Conservation (phyloP, 2,797 vertebrate species). For the Gallinago stenura region DNA sequence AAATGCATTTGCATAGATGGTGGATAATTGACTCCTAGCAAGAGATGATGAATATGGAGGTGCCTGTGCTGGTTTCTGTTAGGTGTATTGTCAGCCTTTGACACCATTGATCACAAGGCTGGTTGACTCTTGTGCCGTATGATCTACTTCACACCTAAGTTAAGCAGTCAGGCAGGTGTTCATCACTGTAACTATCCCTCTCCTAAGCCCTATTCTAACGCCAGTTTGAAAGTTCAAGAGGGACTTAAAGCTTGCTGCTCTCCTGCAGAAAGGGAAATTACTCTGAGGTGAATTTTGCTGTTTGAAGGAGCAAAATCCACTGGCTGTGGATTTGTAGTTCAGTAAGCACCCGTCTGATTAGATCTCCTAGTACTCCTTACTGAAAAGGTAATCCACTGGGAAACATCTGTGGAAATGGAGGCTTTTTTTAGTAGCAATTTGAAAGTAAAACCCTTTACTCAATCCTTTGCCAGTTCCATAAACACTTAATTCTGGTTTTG, state of each 20-base stretch:
- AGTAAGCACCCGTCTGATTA: background rate
- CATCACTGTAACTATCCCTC: background rate
- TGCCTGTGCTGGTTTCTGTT: background rate
- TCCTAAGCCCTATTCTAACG: background rate
- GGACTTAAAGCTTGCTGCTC: background rate
- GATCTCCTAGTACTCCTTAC: background rate
- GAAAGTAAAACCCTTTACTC: background rate
- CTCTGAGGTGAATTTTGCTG: background rate
- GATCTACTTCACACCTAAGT: background rate
- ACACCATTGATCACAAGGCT: background rate
- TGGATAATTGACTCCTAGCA: background rate
- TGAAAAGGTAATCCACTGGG: background rate
- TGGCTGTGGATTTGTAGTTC: background rate
- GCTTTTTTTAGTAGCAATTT: background rate
- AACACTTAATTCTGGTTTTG: background rate
- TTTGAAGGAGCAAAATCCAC: background rate
- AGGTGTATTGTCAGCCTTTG: constrained; percentile 1
- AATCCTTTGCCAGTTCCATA: background rate
- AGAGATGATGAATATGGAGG: background rate
- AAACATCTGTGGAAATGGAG: background rate
- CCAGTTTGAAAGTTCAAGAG: background rate
- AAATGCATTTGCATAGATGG: background rate
- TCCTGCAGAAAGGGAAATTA: background rate
- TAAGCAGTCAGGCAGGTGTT: background rate
- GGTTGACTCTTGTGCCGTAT: background rate